These are phyloP conservation scores for Isurus oxyrinchus DNA, from an alignment of 2,113 vertebrate genomes.

Conservation along the genomic window DNA sequence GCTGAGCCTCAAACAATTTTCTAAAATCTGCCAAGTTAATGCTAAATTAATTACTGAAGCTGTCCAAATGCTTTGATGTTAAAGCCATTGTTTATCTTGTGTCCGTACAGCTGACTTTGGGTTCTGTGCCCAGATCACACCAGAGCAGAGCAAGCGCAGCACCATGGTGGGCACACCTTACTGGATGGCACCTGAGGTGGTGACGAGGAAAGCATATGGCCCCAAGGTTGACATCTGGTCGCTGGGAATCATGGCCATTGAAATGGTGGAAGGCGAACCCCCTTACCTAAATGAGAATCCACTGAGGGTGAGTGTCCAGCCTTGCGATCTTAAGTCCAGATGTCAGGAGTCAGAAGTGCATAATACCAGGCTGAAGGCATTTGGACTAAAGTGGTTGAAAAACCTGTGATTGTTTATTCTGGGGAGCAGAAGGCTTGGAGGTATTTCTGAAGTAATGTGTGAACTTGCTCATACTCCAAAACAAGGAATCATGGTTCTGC, in stretches of 20 bases:
- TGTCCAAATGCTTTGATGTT: background rate
- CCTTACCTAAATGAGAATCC: conserved; percentile 98
- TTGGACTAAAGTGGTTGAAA: background rate
- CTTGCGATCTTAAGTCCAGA: background rate
- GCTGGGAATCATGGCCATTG: conserved; percentile 96
- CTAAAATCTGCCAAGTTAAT: background rate
- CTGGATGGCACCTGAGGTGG: conserved; percentile 98
- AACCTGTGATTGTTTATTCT: background rate
- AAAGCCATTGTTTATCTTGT: conserved; percentile 39
- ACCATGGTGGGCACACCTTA: conserved; percentile 98
- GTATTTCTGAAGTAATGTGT: background rate
- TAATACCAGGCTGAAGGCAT: background rate
- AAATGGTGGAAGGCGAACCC: conserved; percentile 98
- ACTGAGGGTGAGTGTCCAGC: conserved; percentile 71
- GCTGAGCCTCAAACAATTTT: background rate
- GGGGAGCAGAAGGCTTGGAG: background rate
- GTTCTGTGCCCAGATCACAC: conserved; percentile 98
- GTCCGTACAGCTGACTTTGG: conserved; percentile 83
- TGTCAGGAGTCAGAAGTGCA: background rate
- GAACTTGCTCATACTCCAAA: background rate
- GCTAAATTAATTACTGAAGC: background rate
- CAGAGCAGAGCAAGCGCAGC: conserved; percentile 95
- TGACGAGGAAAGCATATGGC: conserved; percentile 92
- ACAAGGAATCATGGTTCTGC: background rate
- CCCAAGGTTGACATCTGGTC: conserved; percentile 99